Conservation (phyloP, 2,797 vertebrate genomes). For the Enteromius anoplus region DNA sequence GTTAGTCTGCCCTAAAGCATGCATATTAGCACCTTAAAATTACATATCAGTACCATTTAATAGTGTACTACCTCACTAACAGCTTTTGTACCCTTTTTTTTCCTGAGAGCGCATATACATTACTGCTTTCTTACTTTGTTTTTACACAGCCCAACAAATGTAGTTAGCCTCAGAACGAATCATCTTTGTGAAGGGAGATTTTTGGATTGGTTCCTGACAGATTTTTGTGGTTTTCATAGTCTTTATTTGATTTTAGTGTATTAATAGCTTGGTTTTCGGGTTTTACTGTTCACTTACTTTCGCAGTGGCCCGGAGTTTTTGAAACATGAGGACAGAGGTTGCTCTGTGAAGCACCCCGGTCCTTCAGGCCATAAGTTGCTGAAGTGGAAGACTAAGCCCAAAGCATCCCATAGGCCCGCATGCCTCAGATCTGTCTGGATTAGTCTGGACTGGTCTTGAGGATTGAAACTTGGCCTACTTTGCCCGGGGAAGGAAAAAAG, state of each 20-base stretch:
- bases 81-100: background rate
- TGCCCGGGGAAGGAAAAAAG: background rate
- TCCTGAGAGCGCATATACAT: background rate
- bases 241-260: background rate
- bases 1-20: too few species aligned
- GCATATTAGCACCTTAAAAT: background rate
- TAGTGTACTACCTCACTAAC: background rate
- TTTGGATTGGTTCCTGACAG: background rate
- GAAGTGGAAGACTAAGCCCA: constrained; percentile 19
- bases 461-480: constrained; percentile 23
- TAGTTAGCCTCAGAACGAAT: too few species aligned
- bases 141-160: background rate
- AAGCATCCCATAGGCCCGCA: constrained; percentile 5
- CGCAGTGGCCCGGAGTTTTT: background rate
- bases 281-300: background rate
- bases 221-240: background rate
- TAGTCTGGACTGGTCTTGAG: constrained; percentile 14
- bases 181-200: background rate
- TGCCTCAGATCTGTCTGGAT: constrained; percentile 35
- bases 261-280: constrained; percentile 1
- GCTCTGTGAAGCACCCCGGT: constrained; percentile 19
- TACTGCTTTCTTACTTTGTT: background rate
- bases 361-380: background rate
- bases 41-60: background rate
- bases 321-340: constrained; percentile 29